phyloP scores from a whole-genome alignment of 2,113 vertebrate genomes.

The Arvicanthis niloticus region DNA sequence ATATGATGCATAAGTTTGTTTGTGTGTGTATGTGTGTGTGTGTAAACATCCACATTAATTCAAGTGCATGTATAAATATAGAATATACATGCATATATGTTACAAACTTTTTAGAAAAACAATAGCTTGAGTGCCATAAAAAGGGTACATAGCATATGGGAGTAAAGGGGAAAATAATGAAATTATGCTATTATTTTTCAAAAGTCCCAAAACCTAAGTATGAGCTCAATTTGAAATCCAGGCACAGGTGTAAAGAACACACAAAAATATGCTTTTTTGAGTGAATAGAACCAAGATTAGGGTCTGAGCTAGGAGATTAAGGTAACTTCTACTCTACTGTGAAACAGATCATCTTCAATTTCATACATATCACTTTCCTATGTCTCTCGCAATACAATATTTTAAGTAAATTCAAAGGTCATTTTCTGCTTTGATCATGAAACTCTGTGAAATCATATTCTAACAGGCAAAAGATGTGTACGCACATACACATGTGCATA shows the following conservation, averaged over 20 bases:
- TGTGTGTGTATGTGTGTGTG: neutral
- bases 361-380: neutral
- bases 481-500: too few relatives aligned
- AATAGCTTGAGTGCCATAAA: neutral
- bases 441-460: neutral
- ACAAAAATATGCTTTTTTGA: neutral
- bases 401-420: neutral
- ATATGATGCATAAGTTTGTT: neutral
- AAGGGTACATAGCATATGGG: accelerated
- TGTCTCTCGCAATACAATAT: neutral
- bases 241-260: neutral
- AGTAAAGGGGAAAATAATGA: neutral
- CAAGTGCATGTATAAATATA: too few relatives aligned
- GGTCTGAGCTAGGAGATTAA: neutral
- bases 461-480: neutral
- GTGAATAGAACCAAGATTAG: neutral
- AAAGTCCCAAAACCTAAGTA: neutral
- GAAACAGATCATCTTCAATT: neutral
- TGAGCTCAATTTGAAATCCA: neutral
- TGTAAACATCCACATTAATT: too few relatives aligned
- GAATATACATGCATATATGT: too few relatives aligned
- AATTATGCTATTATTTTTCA: neutral
- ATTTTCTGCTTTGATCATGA: neutral
- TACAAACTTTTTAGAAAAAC: too few relatives aligned
- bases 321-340: neutral